Evolutionary conservation across 2,888 invertebrate species (phyloP).

Genomic region (Pecten maximus): DNA sequence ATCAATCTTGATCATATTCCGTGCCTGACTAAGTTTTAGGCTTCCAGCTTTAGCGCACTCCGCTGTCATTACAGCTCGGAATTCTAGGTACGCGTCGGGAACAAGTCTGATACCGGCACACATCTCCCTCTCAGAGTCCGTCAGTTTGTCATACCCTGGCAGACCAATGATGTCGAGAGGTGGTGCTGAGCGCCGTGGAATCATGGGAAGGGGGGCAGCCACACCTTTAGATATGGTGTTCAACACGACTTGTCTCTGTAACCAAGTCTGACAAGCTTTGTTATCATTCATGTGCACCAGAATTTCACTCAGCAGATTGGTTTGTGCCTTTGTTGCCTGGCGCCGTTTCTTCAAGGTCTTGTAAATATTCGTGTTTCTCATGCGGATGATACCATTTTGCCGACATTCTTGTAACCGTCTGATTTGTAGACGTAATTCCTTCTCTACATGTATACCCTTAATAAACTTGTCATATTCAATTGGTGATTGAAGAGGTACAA

Average conservation of each 20-base stretch:
- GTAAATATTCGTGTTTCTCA: conserved; percentile 87
- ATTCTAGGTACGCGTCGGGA: conserved; percentile 90
- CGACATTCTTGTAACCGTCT: conserved; percentile 85
- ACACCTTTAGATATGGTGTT: conserved; percentile 69
- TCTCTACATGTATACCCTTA: conserved; percentile 88
- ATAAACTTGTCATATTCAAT: conserved; percentile 90
- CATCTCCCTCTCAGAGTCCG: conserved; percentile 88
- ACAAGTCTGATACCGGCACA: conserved; percentile 90
- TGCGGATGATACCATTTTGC: conserved; percentile 88
- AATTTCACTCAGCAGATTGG: conserved; percentile 76
- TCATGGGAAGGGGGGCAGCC: conserved; percentile 62
- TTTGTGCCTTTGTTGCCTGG: conserved; percentile 84
- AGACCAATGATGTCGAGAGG: conserved; percentile 88
- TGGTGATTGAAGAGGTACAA: conserved; percentile 90
- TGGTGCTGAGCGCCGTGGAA: conserved; percentile 81
- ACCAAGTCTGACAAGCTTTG: conserved; percentile 76
- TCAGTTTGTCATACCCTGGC: conserved; percentile 90
- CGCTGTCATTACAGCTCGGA: conserved; percentile 88
- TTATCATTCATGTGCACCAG: conserved; percentile 79
- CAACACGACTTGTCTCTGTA: conserved; percentile 75
- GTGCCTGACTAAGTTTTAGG: conserved; percentile 90
- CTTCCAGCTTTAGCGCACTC: conserved; percentile 90
- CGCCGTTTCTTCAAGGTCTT: conserved; percentile 87
- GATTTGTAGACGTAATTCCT: conserved; percentile 86
- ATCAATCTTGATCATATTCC: conserved; percentile 93